Evolutionary conservation across 1,140 invertebrate genomes (phyloP).

Genomic region (Aphidius ervi): DNA sequence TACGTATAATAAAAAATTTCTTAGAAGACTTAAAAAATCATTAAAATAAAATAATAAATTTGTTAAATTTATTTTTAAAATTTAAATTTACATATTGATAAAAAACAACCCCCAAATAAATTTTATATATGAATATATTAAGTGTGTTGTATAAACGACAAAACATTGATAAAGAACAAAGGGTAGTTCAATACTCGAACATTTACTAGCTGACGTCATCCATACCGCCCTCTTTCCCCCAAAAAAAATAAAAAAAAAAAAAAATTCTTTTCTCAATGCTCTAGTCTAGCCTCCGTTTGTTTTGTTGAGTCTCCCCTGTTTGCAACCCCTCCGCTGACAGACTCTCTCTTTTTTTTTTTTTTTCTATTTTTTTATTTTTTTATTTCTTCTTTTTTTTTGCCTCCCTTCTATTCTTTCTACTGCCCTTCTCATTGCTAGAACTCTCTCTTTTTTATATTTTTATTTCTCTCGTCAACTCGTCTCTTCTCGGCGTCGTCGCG

Average conservation of each 20-base stretch:
- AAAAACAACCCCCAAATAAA: not conserved
- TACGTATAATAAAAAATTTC: too few species aligned
- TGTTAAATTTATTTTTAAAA: too few species aligned
- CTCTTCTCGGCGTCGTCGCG: conserved; percentile 21
- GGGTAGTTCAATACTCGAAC: conserved; percentile 5
- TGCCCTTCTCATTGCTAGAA: conserved; percentile 16
- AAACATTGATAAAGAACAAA: conserved; percentile 2
- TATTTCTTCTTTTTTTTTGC: conserved; percentile 18
- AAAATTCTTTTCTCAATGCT: conserved; percentile 29
- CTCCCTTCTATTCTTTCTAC: conserved; percentile 15
- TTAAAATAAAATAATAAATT: too few species aligned
- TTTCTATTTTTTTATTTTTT: not conserved
- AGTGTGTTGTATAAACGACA: not conserved
- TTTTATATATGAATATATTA: too few species aligned
- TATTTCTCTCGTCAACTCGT: conserved; percentile 17
- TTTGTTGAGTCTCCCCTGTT: not conserved
- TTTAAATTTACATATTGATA: not conserved
- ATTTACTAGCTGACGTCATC: conserved; percentile 41
- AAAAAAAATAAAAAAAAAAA: conserved; percentile 24
- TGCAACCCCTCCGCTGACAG: conserved; percentile 9
- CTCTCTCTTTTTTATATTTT: too few species aligned
- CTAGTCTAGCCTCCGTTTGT: conserved; percentile 27
- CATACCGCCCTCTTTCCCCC: conserved; percentile 34
- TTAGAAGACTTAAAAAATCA: too few species aligned
- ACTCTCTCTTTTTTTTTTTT: conserved; percentile 7